Conservation (phyloP, 2,888 invertebrate genomes). For the Phortica okadai region DNA sequence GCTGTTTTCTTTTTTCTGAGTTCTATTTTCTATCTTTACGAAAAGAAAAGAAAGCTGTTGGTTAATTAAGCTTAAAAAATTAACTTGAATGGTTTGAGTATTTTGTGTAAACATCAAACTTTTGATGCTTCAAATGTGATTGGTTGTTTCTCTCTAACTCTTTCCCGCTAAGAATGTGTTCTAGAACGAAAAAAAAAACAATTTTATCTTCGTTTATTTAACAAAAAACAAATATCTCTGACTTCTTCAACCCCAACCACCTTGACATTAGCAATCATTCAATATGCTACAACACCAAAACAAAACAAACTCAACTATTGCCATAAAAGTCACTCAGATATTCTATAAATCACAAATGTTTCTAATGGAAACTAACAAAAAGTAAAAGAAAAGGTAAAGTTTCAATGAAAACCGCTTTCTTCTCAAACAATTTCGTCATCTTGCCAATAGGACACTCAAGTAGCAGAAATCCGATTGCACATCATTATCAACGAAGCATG, state of each 20-base stretch:
- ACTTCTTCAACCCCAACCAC: background rate
- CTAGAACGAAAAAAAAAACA: too few relatives aligned
- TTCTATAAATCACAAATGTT: conserved; percentile 24
- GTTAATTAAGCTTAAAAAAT: conserved; percentile 14
- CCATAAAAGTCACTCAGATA: background rate
- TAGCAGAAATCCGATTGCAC: conserved; percentile 3
- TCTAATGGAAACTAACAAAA: conserved; percentile 1
- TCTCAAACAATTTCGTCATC: background rate
- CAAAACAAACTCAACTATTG: background rate
- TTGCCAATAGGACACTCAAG: background rate
- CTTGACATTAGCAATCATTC: background rate
- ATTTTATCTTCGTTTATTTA: too few relatives aligned
- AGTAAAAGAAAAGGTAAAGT: conserved; percentile 4
- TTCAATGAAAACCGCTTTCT: background rate
- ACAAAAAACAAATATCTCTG: too few relatives aligned
- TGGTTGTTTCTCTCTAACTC: background rate
- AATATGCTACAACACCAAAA: background rate
- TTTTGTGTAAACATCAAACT: background rate
- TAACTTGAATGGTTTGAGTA: background rate
- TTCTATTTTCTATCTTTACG: background rate
- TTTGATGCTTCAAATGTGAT: background rate
- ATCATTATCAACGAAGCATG: conserved; percentile 26
- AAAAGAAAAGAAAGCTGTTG: background rate
- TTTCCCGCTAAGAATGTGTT: too few relatives aligned
- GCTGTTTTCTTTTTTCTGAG: background rate